A percentile compares a stretch with the other conserved stretches of the same genome.
These are phyloP conservation scores for Chelonus insularis DNA, from an alignment of 1,140 invertebrate species.

Conservation along the genomic window DNA sequence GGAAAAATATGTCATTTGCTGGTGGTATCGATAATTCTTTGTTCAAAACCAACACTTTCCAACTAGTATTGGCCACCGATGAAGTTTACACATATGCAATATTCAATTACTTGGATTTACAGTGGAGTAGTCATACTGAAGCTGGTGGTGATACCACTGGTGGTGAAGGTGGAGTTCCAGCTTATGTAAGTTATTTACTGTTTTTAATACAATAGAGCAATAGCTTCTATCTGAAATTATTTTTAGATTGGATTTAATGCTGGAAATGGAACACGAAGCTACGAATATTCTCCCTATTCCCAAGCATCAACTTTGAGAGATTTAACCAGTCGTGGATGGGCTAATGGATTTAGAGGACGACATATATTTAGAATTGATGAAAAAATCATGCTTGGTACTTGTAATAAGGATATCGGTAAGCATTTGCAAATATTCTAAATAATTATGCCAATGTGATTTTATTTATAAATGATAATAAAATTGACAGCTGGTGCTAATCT, in stretches of 20 bases:
- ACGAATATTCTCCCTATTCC: conserved; percentile 89
- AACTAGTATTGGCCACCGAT: conserved; percentile 89
- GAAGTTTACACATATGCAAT: conserved; percentile 93
- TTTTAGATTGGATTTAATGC: conserved; percentile 93
- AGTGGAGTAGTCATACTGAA: conserved; percentile 90
- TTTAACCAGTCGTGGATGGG: conserved; percentile 80
- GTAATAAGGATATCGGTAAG: conserved; percentile 84
- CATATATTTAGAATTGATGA: conserved; percentile 95
- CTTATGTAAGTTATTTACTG: conserved; percentile 82
- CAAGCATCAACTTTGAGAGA: conserved; percentile 83
- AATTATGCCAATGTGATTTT: conserved; percentile 3
- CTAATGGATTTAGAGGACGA: conserved; percentile 83
- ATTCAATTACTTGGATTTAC: conserved; percentile 88
- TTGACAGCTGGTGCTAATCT: conserved; percentile 74
- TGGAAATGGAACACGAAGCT: conserved; percentile 89
- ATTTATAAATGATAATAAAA: neutral
- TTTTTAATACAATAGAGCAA: too few relatives aligned
- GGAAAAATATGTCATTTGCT: conserved; percentile 93
- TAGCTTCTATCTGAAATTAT: too few relatives aligned
- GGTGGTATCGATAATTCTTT: conserved; percentile 83
- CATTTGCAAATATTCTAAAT: neutral
- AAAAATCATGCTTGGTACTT: conserved; percentile 88
- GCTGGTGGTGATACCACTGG: conserved; percentile 84
- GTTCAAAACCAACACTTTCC: conserved; percentile 90
- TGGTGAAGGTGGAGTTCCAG: conserved; percentile 84